Percentiles rank a stretch among this genome's conserved stretches.
Evolutionary conservation across 2,113 vertebrate species (phyloP).

Genomic region (Castor canadensis): DNA sequence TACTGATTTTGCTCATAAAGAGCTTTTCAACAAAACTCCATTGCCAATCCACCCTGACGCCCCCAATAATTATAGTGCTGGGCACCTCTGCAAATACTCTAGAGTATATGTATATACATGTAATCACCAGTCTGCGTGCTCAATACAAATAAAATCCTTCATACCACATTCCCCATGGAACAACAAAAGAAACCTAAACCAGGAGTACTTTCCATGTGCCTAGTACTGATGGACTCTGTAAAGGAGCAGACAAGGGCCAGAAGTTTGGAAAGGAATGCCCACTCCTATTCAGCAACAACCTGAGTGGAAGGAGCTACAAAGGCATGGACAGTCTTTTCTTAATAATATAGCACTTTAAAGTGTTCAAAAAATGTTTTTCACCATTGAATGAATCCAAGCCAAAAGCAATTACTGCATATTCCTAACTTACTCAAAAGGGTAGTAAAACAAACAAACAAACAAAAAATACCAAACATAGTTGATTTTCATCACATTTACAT

Average conservation of each 20-base stretch:
- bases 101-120: neutral
- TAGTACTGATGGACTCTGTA: neutral
- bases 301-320: neutral
- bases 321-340: neutral
- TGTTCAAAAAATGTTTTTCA: slow-evolving; percentile 28
- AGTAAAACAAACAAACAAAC: neutral
- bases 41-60: neutral
- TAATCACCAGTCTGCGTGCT: neutral
- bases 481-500: slow-evolving; percentile 21
- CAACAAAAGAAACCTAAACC: slow-evolving; percentile 11
- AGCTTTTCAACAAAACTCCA: slow-evolving; percentile 30
- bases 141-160: neutral
- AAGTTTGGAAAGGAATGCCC: neutral
- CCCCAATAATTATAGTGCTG: neutral
- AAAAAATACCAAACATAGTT: neutral
- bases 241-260: neutral
- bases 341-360: neutral
- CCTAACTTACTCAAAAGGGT: neutral
- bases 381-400: neutral
- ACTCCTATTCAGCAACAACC: neutral
- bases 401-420: slow-evolving; percentile 25
- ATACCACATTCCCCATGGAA: neutral
- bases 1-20: neutral
- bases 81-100: neutral
- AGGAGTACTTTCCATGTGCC: neutral